A percentile compares a stretch with the other conserved stretches of the same genome.
phyloP scores from a whole-genome alignment of 1,140 invertebrate genomes.

The Chymomyza costata region DNA sequence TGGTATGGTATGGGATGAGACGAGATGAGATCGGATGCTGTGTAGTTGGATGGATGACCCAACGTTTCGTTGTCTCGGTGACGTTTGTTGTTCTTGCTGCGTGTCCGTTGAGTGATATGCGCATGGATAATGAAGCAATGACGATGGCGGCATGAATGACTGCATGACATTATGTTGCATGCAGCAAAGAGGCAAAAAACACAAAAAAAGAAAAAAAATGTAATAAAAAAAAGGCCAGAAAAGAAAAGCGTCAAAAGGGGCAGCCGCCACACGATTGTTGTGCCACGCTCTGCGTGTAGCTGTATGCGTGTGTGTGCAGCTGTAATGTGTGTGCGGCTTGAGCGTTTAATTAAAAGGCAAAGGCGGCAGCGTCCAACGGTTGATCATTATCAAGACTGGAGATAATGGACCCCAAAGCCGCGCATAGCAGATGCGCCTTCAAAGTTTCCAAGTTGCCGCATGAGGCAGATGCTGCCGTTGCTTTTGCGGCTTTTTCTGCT shows the following conservation, averaged over 20 bases:
- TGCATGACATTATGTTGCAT: no score
- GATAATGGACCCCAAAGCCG: no score
- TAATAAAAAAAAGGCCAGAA: no score
- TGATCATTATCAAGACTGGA: constrained; percentile 64
- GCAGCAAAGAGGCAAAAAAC: no score
- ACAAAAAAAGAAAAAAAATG: no score
- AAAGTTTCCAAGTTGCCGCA: no score
- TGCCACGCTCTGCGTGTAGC: constrained; percentile 25
- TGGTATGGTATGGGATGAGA: constrained; percentile 20
- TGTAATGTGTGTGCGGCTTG: constrained; percentile 49
- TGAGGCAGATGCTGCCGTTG: constrained; percentile 8
- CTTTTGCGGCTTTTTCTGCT: constrained; percentile 1
- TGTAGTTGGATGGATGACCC: constrained; percentile 1
- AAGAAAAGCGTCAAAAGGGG: constrained; percentile 55
- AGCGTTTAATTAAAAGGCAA: constrained; percentile 69
- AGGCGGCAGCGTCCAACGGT: constrained; percentile 53
- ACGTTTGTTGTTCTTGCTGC: constrained; percentile 14
- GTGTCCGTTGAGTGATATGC: constrained; percentile 62
- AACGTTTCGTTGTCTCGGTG: constrained; percentile 7
- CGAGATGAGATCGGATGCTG: constrained; percentile 21
- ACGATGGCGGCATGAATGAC: constrained; percentile 41
- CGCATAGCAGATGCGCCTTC: constrained; percentile 25
- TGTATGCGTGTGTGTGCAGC: constrained; percentile 35
- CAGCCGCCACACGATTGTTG: constrained; percentile 42
- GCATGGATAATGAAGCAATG: constrained; percentile 69